Percentiles rank a stretch among this genome's conserved stretches.
Evolutionary conservation across 2,888 invertebrate genomes (phyloP).

Genomic region (Argynnis bischoffii): DNA sequence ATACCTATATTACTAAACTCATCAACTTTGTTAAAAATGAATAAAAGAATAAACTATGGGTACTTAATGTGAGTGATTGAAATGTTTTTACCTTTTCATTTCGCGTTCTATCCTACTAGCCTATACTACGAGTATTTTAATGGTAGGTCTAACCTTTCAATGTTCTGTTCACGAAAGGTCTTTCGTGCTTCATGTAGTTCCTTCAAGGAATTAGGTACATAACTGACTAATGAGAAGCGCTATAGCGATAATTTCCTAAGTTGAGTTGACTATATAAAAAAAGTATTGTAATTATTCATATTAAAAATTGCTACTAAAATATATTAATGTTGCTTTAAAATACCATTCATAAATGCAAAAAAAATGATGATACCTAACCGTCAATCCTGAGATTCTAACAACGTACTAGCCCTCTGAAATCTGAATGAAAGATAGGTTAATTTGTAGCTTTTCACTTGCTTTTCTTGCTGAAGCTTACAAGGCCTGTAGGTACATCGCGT

Average conservation of each 20-base stretch:
- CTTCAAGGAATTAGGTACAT: constrained; percentile 16
- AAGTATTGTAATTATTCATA: too few relatives aligned
- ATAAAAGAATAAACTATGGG: too few relatives aligned
- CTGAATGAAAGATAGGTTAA: constrained; percentile 1
- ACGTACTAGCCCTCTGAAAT: too few relatives aligned
- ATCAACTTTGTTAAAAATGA: too few relatives aligned
- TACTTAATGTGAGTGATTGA: not conserved
- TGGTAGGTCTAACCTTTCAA: constrained; percentile 21
- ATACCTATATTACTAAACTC: too few relatives aligned
- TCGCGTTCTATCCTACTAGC: not conserved
- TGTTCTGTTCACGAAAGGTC: constrained; percentile 26
- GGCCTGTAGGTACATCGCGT: constrained; percentile 61
- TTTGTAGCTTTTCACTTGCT: constrained; percentile 14
- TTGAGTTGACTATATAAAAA: too few relatives aligned
- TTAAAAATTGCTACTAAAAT: too few relatives aligned
- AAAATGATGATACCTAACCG: too few relatives aligned
- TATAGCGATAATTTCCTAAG: not conserved
- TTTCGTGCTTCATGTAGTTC: constrained; percentile 19
- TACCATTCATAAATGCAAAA: too few relatives aligned
- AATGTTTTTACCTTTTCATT: not conserved
- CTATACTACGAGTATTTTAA: constrained; percentile 17
- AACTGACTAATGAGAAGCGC: constrained; percentile 1
- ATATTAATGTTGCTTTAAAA: too few relatives aligned
- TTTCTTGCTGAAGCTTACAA: constrained; percentile 34
- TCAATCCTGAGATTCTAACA: too few relatives aligned